Percentiles rank a stretch among this genome's conserved stretches.
Conservation (phyloP, 2,888 invertebrate species). For the Amiota communis region DNA sequence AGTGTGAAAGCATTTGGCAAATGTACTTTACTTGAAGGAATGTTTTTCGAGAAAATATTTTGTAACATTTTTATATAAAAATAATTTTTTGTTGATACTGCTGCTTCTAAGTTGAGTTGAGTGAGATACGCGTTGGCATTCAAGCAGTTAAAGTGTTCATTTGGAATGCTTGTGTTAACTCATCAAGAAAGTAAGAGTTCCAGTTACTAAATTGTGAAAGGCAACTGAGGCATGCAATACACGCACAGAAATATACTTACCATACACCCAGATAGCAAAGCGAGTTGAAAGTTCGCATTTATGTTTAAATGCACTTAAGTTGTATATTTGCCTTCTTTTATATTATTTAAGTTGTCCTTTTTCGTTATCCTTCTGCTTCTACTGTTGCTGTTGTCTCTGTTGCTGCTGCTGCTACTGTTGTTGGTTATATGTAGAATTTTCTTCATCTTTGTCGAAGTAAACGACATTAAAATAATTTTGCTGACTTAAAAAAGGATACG, state of each 20-base stretch:
- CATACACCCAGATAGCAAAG: background rate
- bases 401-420: background rate
- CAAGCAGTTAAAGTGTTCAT: slow-evolving; percentile 7
- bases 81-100: slow-evolving; percentile 51
- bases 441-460: background rate
- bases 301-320: slow-evolving; percentile 22
- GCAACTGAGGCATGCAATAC: no score
- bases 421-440: background rate
- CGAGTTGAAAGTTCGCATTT: background rate
- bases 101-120: slow-evolving; percentile 18
- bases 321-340: slow-evolving; percentile 8
- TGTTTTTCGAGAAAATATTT: no score
- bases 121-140: slow-evolving; percentile 2
- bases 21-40: background rate
- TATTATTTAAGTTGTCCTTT: slow-evolving; percentile 5
- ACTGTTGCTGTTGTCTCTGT: background rate
- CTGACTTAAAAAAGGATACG: slow-evolving; percentile 56
- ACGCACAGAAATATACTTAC: no score
- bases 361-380: background rate
- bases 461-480: slow-evolving; percentile 57
- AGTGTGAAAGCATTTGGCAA: slow-evolving; percentile 4
- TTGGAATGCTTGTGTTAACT: background rate
- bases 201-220: background rate
- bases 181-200: background rate
- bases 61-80: slow-evolving; percentile 38